Conservation (phyloP, 1,140 invertebrate species). For the Panulirus ornatus region DNA sequence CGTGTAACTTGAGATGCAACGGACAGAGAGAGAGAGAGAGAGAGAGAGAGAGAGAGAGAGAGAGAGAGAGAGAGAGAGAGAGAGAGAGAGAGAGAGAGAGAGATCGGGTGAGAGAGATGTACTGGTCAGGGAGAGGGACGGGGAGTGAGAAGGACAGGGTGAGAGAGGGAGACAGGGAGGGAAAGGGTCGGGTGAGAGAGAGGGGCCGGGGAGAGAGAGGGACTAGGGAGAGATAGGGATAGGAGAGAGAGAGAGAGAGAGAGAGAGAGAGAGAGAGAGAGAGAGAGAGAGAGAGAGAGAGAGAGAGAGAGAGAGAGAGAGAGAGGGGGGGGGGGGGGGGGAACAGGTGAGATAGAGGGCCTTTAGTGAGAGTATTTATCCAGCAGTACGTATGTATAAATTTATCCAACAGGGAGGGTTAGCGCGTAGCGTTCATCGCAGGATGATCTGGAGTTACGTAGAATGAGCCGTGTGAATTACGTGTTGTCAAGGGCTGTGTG, state of each 20-base stretch:
- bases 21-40: neutral
- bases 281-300: neutral
- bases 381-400: too few species aligned
- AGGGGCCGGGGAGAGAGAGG: too few species aligned
- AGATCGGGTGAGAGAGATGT: too few species aligned
- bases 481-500: too few species aligned
- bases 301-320: neutral
- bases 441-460: too few species aligned
- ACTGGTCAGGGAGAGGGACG: too few species aligned
- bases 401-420: too few species aligned
- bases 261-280: slow-evolving; percentile 9
- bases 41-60: neutral
- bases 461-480: too few species aligned
- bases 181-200: neutral
- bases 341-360: too few species aligned
- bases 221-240: too few species aligned
- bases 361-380: too few species aligned
- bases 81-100: neutral
- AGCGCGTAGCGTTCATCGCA: too few species aligned
- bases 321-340: neutral
- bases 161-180: neutral
- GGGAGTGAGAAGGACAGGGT: neutral
- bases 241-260: slow-evolving; percentile 3
- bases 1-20: slow-evolving; percentile 45
- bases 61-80: neutral